Percentiles rank a stretch among this genome's conserved stretches.
Evolutionary conservation across 1,140 invertebrate species (phyloP).

Genomic region (Campoletis sonorensis): DNA sequence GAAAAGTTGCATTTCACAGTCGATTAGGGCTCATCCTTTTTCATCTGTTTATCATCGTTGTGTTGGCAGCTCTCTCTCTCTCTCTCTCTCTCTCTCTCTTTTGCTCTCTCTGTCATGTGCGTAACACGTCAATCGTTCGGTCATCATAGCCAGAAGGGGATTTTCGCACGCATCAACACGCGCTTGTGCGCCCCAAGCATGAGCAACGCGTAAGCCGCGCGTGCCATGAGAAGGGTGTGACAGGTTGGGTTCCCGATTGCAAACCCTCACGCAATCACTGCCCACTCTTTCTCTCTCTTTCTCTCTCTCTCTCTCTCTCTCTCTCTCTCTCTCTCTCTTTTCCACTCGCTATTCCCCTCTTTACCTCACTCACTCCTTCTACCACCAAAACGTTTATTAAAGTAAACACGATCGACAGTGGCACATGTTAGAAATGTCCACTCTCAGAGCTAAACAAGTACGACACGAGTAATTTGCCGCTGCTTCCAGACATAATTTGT

Average conservation of each 20-base stretch:
- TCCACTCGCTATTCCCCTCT: too few species aligned
- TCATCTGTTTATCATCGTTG: slow-evolving; percentile 12
- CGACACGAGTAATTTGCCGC: background rate
- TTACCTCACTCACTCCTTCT: too few species aligned
- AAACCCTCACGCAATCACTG: background rate
- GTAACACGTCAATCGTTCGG: background rate
- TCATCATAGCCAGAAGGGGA: slow-evolving; percentile 6
- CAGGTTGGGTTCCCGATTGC: background rate
- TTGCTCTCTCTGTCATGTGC: background rate
- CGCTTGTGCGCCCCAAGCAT: background rate
- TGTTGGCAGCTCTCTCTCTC: background rate
- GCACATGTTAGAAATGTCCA: background rate
- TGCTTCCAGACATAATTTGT: background rate
- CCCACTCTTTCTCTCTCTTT: background rate
- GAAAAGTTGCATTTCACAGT: slow-evolving; percentile 26
- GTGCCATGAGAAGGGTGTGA: slow-evolving; percentile 12
- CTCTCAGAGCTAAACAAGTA: background rate
- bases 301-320: background rate
- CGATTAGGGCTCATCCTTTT: slow-evolving; percentile 7
- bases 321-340: background rate
- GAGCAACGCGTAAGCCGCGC: background rate
- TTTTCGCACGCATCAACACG: slow-evolving; percentile 26
- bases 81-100: slow-evolving; percentile 10
- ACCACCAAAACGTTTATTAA: background rate
- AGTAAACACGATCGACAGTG: background rate